Base-by-base conservation (phyloP, 2,797 vertebrate species). In the Potorous gilbertii region DNA sequence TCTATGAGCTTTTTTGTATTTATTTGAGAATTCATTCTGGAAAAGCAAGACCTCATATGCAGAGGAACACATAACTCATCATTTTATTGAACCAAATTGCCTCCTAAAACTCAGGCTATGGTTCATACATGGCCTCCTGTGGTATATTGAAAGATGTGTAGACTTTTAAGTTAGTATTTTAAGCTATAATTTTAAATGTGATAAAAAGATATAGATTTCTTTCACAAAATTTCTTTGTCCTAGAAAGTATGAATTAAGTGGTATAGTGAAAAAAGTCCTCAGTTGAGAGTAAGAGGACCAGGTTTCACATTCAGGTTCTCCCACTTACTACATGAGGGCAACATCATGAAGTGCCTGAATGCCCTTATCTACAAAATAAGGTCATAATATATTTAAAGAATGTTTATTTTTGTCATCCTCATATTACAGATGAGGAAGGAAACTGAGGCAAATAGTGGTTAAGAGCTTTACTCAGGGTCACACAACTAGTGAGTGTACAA, bases 111-210 rank as follows among this genome's bases (percentile, higher is more conserved):
- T 10, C 34, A 46, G 6, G 31, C 52, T 28, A 1, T 81, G 91
- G 90, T 62, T 87, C 92, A 94, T 46, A 66, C 3, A 10, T 46
- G 13, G 55, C 21, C 13, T 81, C 50, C 34, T 59, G 93, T 59
- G 89, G 81, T 74, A 93, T 56, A 29, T 74, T 96, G 93, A 93
- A 93, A 91, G 56, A 57, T 93, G 1, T 92, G 89, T 90, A 31
- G 8, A 93, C 57, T 94, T 96, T 81, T 92, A 95, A 92, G 66
- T 92, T 74, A 46, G 8, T 55, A 6, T 55, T 90, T 95, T 81
- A 94, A 91, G 91, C n/a, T 46, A n/a, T 91, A 91, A 91, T 95
- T 90, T 29, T 55, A 55, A 54, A n/a, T 54, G 90, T 46, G 40
- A 40, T 50, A 87, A 24, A 81, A 56, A 66, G 29, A 74, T 4